These are phyloP conservation scores for Chymomyza caudatula DNA, from an alignment of 2,888 invertebrate species.

Conservation along the genomic window DNA sequence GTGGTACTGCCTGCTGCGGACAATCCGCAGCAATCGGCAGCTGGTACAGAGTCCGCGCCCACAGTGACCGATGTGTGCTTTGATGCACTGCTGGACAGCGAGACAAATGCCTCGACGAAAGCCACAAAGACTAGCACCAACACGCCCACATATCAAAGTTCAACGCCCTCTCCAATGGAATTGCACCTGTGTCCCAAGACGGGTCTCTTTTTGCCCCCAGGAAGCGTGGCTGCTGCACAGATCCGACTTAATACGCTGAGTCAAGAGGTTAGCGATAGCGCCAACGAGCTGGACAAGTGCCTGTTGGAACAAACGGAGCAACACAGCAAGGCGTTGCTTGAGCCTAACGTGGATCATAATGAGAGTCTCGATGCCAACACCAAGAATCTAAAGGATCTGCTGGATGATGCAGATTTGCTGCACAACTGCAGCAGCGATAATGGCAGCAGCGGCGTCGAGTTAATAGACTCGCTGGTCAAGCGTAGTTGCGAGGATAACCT, in stretches of 20 bases:
- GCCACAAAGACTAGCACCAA: conserved; percentile 50
- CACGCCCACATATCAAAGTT: conserved; percentile 62
- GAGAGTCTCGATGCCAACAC: conserved; percentile 71
- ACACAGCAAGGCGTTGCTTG: not conserved
- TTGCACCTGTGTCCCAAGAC: conserved; percentile 75
- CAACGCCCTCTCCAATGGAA: conserved; percentile 52
- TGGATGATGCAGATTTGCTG: conserved; percentile 75
- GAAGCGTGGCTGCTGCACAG: not conserved
- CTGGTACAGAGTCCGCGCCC: not conserved
- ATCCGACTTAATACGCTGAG: not conserved
- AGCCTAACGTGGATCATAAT: not conserved
- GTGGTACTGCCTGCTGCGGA: conserved; percentile 44
- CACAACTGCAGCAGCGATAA: conserved; percentile 77
- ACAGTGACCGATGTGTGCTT: conserved; percentile 35
- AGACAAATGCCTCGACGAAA: conserved; percentile 57
- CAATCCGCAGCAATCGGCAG: conserved; percentile 7
- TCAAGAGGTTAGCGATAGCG: conserved; percentile 5
- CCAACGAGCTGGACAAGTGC: not conserved
- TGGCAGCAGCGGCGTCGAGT: conserved; percentile 77
- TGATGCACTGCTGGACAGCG: conserved; percentile 57
- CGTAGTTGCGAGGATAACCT: conserved; percentile 83
- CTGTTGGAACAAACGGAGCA: not conserved
- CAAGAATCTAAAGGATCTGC: conserved; percentile 76
- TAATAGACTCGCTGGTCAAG: conserved; percentile 82
- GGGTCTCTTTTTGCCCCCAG: conserved; percentile 70